Evolutionary conservation across 2,113 vertebrate species (phyloP).

Genomic region (Chionomys nivalis): DNA sequence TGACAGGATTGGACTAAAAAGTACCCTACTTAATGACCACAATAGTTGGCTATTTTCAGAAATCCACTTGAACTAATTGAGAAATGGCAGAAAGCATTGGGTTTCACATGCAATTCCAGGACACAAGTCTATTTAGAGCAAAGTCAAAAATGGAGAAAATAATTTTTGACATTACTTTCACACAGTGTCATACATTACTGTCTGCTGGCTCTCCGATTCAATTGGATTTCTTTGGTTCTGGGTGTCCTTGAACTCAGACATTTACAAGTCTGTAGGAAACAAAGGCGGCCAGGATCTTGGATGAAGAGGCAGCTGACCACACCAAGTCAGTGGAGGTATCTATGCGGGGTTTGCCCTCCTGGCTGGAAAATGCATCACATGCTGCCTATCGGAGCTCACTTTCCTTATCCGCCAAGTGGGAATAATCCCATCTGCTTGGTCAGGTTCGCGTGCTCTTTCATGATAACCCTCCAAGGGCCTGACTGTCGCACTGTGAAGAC

Average conservation of each 20-base stretch:
- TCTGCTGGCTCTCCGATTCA: neutral
- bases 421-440: neutral
- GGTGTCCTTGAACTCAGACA: neutral
- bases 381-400: neutral
- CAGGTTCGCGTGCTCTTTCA: neutral
- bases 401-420: neutral
- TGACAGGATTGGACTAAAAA: too few relatives aligned
- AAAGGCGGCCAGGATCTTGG: rapidly evolving
- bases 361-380: rapidly evolving
- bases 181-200: neutral
- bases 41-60: neutral
- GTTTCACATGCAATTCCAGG: neutral
- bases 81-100: neutral
- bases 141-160: neutral
- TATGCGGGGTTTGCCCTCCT: rapidly evolving
- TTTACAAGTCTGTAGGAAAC: neutral
- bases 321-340: too few relatives aligned
- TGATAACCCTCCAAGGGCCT: too few relatives aligned
- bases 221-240: neutral
- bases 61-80: neutral
- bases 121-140: rapidly evolving
- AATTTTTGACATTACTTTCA: too few relatives aligned
- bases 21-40: neutral
- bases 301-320: too few relatives aligned
- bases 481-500: neutral